Conservation (phyloP, 2,888 invertebrate genomes). For the Charanyca ferruginea region DNA sequence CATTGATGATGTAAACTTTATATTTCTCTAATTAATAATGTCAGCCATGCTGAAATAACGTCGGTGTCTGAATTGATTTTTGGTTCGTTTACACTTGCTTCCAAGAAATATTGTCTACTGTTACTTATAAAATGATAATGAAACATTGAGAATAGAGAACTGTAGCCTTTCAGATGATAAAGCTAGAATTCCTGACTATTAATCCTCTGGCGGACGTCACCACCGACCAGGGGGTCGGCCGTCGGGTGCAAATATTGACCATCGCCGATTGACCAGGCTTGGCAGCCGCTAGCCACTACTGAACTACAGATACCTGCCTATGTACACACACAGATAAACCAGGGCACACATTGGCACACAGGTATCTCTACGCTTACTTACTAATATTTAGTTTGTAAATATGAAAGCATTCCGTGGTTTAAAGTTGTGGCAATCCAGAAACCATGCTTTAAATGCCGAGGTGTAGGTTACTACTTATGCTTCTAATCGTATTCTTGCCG, state of each 20-base stretch:
- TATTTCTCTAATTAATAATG: no score
- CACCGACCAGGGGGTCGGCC: not conserved
- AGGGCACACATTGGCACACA: not conserved
- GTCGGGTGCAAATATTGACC: slow-evolving; percentile 38
- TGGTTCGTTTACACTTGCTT: no score
- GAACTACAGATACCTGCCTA: slow-evolving; percentile 2
- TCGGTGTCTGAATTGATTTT: no score
- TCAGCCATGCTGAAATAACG: no score
- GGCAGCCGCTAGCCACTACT: slow-evolving; percentile 1
- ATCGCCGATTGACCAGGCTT: slow-evolving; percentile 4
- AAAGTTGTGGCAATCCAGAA: not conserved
- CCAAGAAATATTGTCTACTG: no score
- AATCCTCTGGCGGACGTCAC: not conserved
- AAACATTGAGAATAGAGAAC: not conserved
- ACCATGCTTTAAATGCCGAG: no score
- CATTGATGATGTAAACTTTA: no score
- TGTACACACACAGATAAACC: slow-evolving; percentile 2
- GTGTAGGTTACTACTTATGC: no score
- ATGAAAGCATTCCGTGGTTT: not conserved
- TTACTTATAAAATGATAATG: no score
- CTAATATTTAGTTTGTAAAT: not conserved
- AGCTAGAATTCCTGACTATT: no score
- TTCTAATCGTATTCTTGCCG: no score
- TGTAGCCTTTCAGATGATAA: not conserved
- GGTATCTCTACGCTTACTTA: not conserved